Conservation (phyloP, 2,113 vertebrate species). For the Heliornis fulica region DNA sequence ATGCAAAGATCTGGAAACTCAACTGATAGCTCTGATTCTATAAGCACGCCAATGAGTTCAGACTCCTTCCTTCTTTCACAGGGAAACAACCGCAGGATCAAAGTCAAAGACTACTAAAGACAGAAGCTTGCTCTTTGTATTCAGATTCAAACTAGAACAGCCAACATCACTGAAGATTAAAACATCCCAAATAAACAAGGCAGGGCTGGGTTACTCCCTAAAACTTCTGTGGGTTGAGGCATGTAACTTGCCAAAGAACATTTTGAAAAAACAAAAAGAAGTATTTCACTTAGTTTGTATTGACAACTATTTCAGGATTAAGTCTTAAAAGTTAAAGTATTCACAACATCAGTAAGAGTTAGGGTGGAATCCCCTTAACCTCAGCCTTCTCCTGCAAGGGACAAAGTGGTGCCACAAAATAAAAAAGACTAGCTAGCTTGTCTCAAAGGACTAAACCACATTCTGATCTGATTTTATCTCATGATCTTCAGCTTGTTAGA, state of each 20-base stretch:
- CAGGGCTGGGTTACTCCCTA: neutral
- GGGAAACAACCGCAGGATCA: neutral
- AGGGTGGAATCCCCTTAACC: neutral
- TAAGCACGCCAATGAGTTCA: neutral
- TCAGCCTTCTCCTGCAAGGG: neutral
- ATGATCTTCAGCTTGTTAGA: neutral
- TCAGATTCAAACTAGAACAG: conserved; percentile 31
- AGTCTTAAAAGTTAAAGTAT: neutral
- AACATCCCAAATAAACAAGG: conserved; percentile 36
- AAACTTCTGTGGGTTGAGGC: neutral
- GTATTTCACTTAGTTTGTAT: neutral
- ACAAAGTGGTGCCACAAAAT: neutral
- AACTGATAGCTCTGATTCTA: neutral
- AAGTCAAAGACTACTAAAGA: conserved; percentile 13
- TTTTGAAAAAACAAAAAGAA: neutral
- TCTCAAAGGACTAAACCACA: neutral
- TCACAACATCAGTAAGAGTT: neutral
- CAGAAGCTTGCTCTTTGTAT: conserved; percentile 10
- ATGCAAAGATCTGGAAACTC: neutral
- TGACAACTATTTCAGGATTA: no score
- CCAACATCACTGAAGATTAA: neutral
- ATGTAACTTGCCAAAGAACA: neutral
- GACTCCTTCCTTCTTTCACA: neutral
- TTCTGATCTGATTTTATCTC: neutral
- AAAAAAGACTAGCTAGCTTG: neutral